Base-by-base conservation (phyloP, 2,888 invertebrate genomes). In the Tenthredo livida region DNA sequence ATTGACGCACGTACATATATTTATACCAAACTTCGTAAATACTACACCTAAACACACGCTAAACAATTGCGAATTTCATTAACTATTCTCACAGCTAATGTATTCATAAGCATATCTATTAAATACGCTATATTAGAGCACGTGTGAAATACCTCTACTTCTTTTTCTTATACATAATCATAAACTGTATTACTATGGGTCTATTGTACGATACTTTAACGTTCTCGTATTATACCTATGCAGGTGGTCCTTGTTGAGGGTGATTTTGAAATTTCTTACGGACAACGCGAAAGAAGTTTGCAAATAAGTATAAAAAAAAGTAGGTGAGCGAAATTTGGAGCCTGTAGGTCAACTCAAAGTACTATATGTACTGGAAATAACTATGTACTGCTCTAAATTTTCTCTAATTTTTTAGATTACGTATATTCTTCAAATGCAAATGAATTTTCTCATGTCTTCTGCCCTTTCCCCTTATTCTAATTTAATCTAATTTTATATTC, bases 131-230 rank as follows among this genome's bases (percentile, higher is more conserved):
- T 40, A 72, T 73, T 73, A 43, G 43, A 73, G 72, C 72, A 43
- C 72, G 40, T 73, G 72, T 73, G 72, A 73, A 73, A 73, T 43
- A 43, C 40, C 10, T 43, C 43, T 7, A 73, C n/a, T 43, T 21
- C 72, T 43, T 17, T 73, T 17, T 67, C 33, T 33, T 67, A 67
- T 15, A 33, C 33, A 67, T 17, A 67, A 67, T 67, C 12, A 67
- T 67, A 61, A 61, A 25, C 25, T 1, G 25, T 61, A 61, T 61
- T 61, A n/a, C n/a, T 12, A 61, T 29, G 25, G 25, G 61, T 54
- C 61, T 29, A 61, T 61, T 61, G 25, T 61, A 21, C 21, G 21
- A 61, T 10, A n/a, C 54, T 54, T 17, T n/a, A 54, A 54, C 54
- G 54, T n/a, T n/a, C n/a, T 54, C 54, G 54, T 54, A n/a, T 54